phyloP scores from a whole-genome alignment of 2,797 vertebrate species.

The Mareca penelope region DNA sequence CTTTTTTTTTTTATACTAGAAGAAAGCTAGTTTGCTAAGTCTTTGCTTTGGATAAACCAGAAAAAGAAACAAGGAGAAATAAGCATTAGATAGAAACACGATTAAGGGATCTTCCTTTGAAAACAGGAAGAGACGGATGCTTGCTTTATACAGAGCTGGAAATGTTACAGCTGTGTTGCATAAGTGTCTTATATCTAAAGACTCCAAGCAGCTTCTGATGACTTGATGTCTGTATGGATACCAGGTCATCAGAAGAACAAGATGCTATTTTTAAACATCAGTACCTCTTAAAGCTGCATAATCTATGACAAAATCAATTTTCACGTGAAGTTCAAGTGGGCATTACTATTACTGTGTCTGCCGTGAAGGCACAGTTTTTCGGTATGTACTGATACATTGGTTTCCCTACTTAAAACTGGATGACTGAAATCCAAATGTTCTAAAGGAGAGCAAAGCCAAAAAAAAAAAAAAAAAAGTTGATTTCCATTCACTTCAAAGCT shows the following conservation, averaged over 20 bases:
- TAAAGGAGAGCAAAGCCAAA: background rate
- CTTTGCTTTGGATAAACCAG: constrained; percentile 76
- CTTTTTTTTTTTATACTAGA: constrained; percentile 49
- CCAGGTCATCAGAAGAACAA: background rate
- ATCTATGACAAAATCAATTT: background rate
- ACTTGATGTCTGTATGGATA: background rate
- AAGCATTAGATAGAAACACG: background rate
- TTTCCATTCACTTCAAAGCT: background rate
- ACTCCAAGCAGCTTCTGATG: background rate
- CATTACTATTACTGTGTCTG: background rate
- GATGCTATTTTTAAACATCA: constrained; percentile 4
- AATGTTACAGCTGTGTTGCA: background rate
- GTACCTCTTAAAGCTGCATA: background rate
- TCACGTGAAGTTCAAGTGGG: background rate
- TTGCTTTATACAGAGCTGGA: background rate
- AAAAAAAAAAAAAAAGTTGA: too few species aligned
- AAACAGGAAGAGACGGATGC: background rate
- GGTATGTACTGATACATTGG: background rate
- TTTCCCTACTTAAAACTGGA: background rate
- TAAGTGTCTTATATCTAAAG: background rate
- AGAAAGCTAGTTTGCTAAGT: constrained; percentile 60
- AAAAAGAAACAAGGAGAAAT: background rate
- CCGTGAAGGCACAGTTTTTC: background rate
- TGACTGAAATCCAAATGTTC: background rate
- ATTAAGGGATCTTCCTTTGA: constrained; percentile 14